A percentile compares a stretch with the other conserved stretches of the same genome.
Conservation (phyloP, 2,113 vertebrate species). For the Oncorhynchus mykiss region DNA sequence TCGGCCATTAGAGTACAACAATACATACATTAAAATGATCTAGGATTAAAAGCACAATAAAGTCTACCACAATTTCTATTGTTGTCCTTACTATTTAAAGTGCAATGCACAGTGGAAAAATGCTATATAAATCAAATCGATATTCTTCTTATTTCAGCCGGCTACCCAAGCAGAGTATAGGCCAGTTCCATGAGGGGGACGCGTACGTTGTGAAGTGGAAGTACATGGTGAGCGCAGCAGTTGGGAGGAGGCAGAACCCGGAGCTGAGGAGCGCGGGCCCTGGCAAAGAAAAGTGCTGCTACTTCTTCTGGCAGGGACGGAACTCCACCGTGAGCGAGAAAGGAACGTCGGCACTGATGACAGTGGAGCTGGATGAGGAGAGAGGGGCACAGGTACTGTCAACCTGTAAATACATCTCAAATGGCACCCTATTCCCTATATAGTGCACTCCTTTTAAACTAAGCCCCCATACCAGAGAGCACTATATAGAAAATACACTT, state of each 20-base stretch:
- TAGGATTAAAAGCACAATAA: too few species aligned
- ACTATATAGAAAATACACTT: too few species aligned
- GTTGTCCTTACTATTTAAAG: too few species aligned
- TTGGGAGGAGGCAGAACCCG: conserved; percentile 89
- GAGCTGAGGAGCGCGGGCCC: conserved; percentile 79
- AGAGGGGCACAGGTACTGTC: conserved; percentile 86
- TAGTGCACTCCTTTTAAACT: background rate
- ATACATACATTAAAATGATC: too few species aligned
- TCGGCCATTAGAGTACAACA: too few species aligned
- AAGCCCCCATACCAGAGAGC: too few species aligned
- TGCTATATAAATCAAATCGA: too few species aligned
- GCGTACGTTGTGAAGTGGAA: conserved; percentile 98
- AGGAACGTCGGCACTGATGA: conserved; percentile 95
- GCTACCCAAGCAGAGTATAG: conserved; percentile 93
- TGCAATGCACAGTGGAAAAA: too few species aligned
- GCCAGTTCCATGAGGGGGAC: conserved; percentile 97
- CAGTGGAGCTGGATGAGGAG: conserved; percentile 94
- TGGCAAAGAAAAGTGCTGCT: conserved; percentile 93
- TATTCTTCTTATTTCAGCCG: conserved; percentile 68
- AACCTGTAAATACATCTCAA: too few species aligned
- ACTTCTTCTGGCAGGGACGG: conserved; percentile 98
- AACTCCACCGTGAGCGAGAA: conserved; percentile 94
- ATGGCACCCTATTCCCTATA: background rate
- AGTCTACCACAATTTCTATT: too few species aligned
- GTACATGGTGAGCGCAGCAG: conserved; percentile 91